phyloP scores from a whole-genome alignment of 2,797 vertebrate species.

The Synanceia verrucosa region DNA sequence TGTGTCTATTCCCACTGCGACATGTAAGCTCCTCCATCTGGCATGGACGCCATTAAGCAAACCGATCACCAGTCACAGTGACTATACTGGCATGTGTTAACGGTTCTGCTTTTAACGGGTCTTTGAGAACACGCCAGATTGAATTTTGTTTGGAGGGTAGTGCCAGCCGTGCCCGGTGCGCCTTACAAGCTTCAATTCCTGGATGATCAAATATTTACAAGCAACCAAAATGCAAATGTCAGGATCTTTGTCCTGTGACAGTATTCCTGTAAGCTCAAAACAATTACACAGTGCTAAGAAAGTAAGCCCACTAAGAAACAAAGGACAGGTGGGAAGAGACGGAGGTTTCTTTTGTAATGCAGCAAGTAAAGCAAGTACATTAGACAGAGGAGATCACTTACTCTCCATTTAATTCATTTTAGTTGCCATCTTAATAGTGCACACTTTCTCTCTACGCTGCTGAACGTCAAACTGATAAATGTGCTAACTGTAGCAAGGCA shows the following conservation, averaged over 20 bases:
- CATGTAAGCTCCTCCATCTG: constrained; percentile 49
- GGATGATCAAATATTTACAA: constrained; percentile 68
- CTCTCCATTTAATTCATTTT: neutral
- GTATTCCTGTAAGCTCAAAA: constrained; percentile 34
- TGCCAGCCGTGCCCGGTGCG: constrained; percentile 28
- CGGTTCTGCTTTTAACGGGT: constrained; percentile 8
- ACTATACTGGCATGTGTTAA: constrained; percentile 44
- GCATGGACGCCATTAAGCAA: constrained; percentile 32
- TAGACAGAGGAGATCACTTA: constrained; percentile 16
- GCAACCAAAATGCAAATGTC: constrained; percentile 50
- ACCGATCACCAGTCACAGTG: constrained; percentile 38
- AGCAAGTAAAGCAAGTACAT: constrained; percentile 2
- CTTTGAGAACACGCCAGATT: constrained; percentile 50
- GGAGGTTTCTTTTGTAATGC: neutral
- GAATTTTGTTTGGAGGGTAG: constrained; percentile 39
- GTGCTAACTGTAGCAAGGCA: constrained; percentile 6
- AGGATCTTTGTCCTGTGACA: constrained; percentile 32
- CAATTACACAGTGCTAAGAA: constrained; percentile 1
- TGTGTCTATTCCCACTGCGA: neutral
- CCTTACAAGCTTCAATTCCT: constrained; percentile 46
- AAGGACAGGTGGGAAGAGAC: constrained; percentile 26
- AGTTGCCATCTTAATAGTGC: constrained; percentile 1
- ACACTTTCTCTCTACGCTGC: neutral
- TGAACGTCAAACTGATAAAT: constrained; percentile 27
- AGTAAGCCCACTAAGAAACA: constrained; percentile 29